These are phyloP conservation scores for Heliconius ismenius DNA, from an alignment of 2,888 invertebrate genomes.

Conservation along the genomic window DNA sequence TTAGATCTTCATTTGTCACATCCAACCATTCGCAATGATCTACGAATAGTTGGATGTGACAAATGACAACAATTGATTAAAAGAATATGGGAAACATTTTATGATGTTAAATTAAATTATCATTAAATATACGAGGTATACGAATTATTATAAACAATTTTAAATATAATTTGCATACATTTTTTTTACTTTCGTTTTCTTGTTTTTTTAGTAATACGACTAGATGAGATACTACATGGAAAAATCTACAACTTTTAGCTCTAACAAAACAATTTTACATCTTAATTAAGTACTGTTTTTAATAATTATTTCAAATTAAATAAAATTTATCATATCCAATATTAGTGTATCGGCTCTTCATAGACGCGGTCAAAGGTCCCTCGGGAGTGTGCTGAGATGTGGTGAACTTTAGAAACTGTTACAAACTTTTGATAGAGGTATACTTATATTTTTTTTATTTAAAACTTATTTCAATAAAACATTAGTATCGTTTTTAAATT, in stretches of 20 bases:
- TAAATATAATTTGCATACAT: too few relatives aligned
- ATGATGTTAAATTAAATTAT: too few relatives aligned
- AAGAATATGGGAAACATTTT: too few relatives aligned
- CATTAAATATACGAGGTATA: too few relatives aligned
- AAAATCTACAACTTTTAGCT: too few relatives aligned
- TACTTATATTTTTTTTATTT: not conserved
- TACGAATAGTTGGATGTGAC: not conserved
- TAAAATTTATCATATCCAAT: slow-evolving; percentile 16
- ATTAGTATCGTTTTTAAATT: too few relatives aligned
- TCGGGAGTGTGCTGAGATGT: slow-evolving; percentile 27
- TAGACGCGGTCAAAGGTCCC: slow-evolving; percentile 45
- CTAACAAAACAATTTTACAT: not conserved
- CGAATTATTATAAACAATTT: too few relatives aligned
- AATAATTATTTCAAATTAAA: not conserved
- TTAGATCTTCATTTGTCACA: not conserved
- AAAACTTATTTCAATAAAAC: not conserved
- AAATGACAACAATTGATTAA: not conserved
- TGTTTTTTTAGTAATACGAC: too few relatives aligned
- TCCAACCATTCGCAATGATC: not conserved
- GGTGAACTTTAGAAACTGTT: slow-evolving; percentile 34
- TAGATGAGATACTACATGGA: too few relatives aligned
- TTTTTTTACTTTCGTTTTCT: too few relatives aligned
- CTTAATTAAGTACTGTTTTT: not conserved
- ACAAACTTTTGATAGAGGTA: slow-evolving; percentile 39
- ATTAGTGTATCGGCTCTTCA: not conserved